Base-by-base conservation (phyloP, 2,113 vertebrate genomes). In the Galbula dea region DNA sequence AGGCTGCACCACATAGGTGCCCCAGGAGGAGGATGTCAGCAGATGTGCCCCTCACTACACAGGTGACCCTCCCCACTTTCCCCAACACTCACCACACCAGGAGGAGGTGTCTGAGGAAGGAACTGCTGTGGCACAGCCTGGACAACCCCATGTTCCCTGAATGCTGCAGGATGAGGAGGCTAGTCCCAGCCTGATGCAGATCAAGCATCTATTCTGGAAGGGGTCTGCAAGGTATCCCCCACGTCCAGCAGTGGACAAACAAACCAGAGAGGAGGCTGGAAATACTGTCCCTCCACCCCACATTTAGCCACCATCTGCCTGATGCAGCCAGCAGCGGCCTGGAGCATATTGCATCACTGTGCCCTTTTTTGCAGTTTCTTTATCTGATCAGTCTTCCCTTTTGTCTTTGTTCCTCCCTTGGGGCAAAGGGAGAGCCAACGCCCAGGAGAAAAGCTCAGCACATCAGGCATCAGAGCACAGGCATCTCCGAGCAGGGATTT, bases 341-440 rank as follows among this genome's bases (percentile, higher is more conserved):
- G 43, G 52, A 67, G 30, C 3, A 0, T 0, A 1, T 0, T 4
- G 49, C 63, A 71, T 30, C 63, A 6, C 46, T 26, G 62, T 61
- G 80, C n/a, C 79, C 63, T 51, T 11, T 7, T 9, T 18, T 3
- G 23, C 3, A 52, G n/a, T 24, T 12, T 30, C 78, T 7, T 32
- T 8, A 26, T 18, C 54, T 14, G 3, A 10, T 21, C 24, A 32
- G 22, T 2, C 78, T 23, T 6, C 21, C 58, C 4, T 0, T 57
- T 16, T 14, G 2, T 10, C 48, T 2, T 6, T 1, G 10, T 0
- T 29, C 65, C 57, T 34, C 30, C 43, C 5, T 3, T 6, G 6
- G 19, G 62, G 61, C 8, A 36, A 21, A 18, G 14, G 45, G 30
- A 37, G 20, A 80, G 62, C 67, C 86, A 10, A 12, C 0, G 15